Base-by-base conservation (phyloP, 2,888 invertebrate genomes). In the Minunthozetes semirufus region DNA sequence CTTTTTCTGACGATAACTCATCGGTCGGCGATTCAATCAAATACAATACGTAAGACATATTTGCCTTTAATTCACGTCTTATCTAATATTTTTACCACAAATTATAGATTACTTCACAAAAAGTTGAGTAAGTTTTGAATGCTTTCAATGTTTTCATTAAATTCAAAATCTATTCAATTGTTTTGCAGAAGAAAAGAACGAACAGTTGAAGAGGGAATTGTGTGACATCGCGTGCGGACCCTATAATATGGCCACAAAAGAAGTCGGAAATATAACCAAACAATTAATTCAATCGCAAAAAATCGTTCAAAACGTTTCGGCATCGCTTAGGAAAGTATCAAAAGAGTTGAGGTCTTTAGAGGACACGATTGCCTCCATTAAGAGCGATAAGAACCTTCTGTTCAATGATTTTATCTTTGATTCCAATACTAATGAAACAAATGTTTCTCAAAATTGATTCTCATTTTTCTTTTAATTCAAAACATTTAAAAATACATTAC, bases 241-340 rank as follows among this genome's bases (percentile, higher is more conserved):
- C 1, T 75, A 72, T 22, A 42, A 68, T n/a, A 63, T 25, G 59
- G 75, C 75, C 9, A 75, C 75, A 17, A 72, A 63, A 75, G 75
- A 75, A 38, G 48, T 75, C 38, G n/a, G 61, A 4, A 48, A 38
- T 22, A 46, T 75, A 17, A 56, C 75, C 27, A 56, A 75, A 48
- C 75, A 75, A 15, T 72, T 75, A n/a, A 72, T 75, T 27, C 59
- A 63, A 53, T 72, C 72, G 2, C 75, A 75, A 42, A 75, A 75
- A 42, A 25, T 75, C n/a, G 75, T 75, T 48, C 72, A 72, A 72
- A 56, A 72, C 48, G 75, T 75, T 17, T 75, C 75, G n/a, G 8
- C 29, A 5, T 50, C 61, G n/a, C 48, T 75, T 8, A 1, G 48
- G 15, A 72, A 66, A 61, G 56, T 75, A 17, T 56, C 75, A 1